phyloP scores from a whole-genome alignment of 2,113 vertebrate genomes.

The Panthera uncia region DNA sequence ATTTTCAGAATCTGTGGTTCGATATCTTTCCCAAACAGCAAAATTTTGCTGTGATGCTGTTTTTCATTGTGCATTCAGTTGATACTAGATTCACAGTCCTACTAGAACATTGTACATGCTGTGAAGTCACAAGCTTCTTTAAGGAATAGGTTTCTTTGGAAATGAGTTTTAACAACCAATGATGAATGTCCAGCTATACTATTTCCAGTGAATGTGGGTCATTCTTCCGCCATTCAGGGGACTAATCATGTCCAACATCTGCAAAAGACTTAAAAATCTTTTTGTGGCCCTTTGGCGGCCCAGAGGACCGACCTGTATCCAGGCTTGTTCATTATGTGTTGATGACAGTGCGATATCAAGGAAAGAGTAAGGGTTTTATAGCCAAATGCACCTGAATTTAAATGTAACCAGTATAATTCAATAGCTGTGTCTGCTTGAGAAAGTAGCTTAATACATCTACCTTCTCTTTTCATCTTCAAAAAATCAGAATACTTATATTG shows the following conservation, averaged over 20 bases:
- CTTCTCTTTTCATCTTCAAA: conserved; percentile 9
- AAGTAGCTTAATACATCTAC: not conserved
- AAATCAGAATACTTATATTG: not conserved
- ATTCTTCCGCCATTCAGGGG: not conserved
- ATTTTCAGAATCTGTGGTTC: not conserved
- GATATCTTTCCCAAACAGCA: not conserved
- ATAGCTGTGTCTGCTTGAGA: not conserved
- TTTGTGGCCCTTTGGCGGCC: not conserved
- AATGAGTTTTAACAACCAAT: not conserved
- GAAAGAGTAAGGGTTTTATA: not conserved
- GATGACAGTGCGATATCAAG: not conserved
- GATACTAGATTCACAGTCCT: not conserved
- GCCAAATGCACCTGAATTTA: not conserved
- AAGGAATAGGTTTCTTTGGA: not conserved
- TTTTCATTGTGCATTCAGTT: not conserved
- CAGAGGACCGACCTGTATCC: not conserved
- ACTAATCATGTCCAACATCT: not conserved
- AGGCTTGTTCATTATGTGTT: not conserved
- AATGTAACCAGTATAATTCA: not conserved
- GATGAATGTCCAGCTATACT: not conserved
- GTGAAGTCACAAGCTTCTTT: not conserved
- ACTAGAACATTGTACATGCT: not conserved
- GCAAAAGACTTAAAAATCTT: not conserved
- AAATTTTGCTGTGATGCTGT: not conserved
- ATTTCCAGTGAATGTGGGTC: not conserved